phyloP scores from a whole-genome alignment of 2,113 vertebrate species.

The Coracopsis vasa region DNA sequence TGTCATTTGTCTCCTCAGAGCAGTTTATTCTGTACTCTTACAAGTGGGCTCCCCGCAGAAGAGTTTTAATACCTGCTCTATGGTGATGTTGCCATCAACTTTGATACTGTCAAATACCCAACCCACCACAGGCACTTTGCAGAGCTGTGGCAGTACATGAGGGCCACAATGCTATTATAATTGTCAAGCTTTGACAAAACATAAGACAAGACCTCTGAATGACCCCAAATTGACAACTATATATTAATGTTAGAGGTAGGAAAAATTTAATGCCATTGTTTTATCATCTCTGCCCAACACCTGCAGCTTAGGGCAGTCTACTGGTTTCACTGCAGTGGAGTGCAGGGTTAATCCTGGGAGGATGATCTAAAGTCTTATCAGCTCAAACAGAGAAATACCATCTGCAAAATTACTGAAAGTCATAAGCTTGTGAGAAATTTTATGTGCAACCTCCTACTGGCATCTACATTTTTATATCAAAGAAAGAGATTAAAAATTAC shows the following conservation, averaged over 20 bases:
- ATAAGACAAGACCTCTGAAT: background rate
- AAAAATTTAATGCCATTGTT: background rate
- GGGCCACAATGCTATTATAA: background rate
- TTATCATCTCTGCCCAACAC: background rate
- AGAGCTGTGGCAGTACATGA: fast-evolving
- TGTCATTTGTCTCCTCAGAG: background rate
- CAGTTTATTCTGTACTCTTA: background rate
- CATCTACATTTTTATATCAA: background rate
- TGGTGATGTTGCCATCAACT: background rate
- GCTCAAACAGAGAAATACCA: background rate
- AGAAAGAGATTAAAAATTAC: background rate
- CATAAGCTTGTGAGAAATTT: background rate
- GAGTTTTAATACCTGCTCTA: background rate
- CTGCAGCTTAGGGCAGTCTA: background rate
- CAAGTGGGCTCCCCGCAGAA: background rate
- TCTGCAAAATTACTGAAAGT: background rate
- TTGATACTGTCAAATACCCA: background rate
- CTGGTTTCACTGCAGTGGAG: background rate
- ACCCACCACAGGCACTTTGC: background rate
- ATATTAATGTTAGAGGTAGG: background rate
- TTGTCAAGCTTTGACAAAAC: background rate
- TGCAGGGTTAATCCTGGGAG: background rate
- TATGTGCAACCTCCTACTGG: background rate
- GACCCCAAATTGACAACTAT: background rate
- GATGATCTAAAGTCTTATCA: background rate